Evolutionary conservation across 2,113 vertebrate genomes (phyloP).

Genomic region (Sphyrna mokarran): DNA sequence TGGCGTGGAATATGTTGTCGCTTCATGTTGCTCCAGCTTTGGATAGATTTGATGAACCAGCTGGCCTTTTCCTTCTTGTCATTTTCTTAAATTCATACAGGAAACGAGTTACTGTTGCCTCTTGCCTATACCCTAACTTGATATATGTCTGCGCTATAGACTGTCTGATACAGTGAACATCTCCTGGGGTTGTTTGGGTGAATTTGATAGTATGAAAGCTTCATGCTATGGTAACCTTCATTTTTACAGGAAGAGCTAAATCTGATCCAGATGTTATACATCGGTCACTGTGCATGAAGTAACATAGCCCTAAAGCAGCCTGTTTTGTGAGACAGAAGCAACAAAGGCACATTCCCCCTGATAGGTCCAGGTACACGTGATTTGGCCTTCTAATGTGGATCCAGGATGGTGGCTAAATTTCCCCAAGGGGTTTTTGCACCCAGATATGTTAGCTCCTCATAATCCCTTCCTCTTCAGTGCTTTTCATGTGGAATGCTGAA

Average conservation of each 20-base stretch:
- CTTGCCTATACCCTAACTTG: not conserved
- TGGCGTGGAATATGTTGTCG: not conserved
- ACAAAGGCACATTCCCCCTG: not conserved
- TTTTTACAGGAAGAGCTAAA: slow-evolving; percentile 7
- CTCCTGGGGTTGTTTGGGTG: not conserved
- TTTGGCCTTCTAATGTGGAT: not conserved
- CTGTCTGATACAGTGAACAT: not conserved
- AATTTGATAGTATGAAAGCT: not conserved
- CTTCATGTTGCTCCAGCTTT: not conserved
- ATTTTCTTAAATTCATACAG: not conserved
- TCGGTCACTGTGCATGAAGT: not conserved
- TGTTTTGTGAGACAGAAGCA: not conserved
- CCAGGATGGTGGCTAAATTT: not conserved
- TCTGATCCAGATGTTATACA: not conserved
- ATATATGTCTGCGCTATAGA: not conserved
- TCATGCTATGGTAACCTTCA: not conserved
- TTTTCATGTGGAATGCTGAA: not conserved
- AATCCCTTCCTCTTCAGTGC: not conserved
- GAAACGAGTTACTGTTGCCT: not conserved
- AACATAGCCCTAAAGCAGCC: not conserved
- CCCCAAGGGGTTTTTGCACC: not conserved
- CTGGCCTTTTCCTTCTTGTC: not conserved
- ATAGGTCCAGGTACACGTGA: not conserved
- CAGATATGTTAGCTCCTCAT: not conserved
- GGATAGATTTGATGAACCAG: not conserved